Conservation (phyloP, 2,113 vertebrate species). For the Stigmatopora argus region DNA sequence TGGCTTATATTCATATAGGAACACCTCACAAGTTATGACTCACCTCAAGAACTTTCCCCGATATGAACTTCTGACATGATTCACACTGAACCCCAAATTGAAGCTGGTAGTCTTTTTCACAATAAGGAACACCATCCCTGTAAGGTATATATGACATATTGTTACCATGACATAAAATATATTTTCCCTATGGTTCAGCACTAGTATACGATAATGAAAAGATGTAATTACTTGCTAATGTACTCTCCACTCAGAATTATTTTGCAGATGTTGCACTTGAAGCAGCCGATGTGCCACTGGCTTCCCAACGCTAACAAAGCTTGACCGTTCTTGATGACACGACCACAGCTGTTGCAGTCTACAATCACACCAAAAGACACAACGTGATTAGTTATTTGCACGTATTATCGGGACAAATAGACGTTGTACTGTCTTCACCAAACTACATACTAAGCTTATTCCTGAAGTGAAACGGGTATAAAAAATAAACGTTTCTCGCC, state of each 20-base stretch:
- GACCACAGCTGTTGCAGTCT: slow-evolving; percentile 89
- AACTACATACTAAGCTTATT: neutral
- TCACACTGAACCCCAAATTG: slow-evolving; percentile 94
- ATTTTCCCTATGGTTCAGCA: too few species aligned
- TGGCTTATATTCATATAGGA: neutral
- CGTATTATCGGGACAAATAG: neutral
- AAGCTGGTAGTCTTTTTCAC: slow-evolving; percentile 92
- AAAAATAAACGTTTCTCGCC: neutral
- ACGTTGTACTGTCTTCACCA: neutral
- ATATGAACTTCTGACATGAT: slow-evolving; percentile 89
- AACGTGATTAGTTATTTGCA: slow-evolving; percentile 1
- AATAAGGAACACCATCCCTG: slow-evolving; percentile 90
- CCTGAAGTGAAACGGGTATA: neutral
- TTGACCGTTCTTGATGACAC: slow-evolving; percentile 96
- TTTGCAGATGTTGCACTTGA: slow-evolving; percentile 87
- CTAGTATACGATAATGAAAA: too few species aligned
- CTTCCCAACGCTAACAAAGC: slow-evolving; percentile 85
- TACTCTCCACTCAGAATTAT: slow-evolving; percentile 91
- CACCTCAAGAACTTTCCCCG: slow-evolving; percentile 95
- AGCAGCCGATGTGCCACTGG: slow-evolving; percentile 96
- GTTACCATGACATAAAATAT: too few species aligned
- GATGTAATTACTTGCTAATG: slow-evolving; percentile 89
- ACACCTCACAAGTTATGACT: slow-evolving; percentile 16
- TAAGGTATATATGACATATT: neutral
- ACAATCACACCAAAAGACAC: slow-evolving; percentile 49